Evolutionary conservation across 2,888 invertebrate species (phyloP), one percentile per base, ranked within the genome.

Genomic region (Halocaridina rubra): DNA sequence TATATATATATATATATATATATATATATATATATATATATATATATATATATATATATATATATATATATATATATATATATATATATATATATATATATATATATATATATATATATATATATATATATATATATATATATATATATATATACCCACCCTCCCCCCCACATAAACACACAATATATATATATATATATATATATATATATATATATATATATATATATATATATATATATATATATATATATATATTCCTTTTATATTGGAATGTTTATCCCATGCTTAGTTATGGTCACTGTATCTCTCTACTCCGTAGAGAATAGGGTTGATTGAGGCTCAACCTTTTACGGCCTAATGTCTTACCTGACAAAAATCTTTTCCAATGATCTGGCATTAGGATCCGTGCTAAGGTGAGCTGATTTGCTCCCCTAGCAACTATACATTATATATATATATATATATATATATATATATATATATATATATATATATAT

Each of bases 1-100:
- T 72, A 72, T 72, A 72, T 33, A 72, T 72, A 72, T 72, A 72
- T 72, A 33, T 33, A 33, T 72, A 72, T 33, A 72, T 72, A 13
- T 72, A 72, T 72, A 13, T 33, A 33, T 72, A 33, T 33, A 33
- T 72, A 33, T 72, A 72, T 33, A 72, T 33, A 72, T 32, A 33
- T 72, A 33, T 33, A 72, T 13, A 32, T 33, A 72, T 72, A 72
- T 32, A 7, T 33, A 72, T 33, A 72, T 72, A 72, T 72, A 32
- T 72, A 33, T 72, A 72, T 19, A 72, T 72, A 72, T 32, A 33
- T 69, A 33, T 72, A 33, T 72, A 33, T 72, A 33, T 33, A 33
- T 32, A 72, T 33, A 32, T 72, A 72, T 72, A 72, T 33, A 72
- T 33, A 72, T 72, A 33, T 33, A n/a, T 33, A 33, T 72, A 72